Base-by-base conservation (phyloP, 1,140 invertebrate species). In the Pseudomyrmex dendroicus region DNA sequence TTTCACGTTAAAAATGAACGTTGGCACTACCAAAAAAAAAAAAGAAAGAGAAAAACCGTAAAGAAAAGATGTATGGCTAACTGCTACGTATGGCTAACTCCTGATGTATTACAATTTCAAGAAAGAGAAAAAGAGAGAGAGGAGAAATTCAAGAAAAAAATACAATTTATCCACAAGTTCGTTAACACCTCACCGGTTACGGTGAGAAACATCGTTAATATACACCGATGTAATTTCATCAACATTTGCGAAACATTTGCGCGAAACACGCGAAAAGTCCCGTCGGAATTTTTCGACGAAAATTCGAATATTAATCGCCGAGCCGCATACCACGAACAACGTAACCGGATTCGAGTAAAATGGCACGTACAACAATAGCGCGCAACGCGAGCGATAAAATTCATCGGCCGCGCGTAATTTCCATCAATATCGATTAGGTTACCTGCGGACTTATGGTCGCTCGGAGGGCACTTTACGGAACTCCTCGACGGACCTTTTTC, bases 231-330 rank as follows among this genome's bases (percentile, higher is more conserved):
- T 59, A 80, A 80, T 70, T 59, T n/a, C 22, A 12, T 70, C 5
- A 80, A 61, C 35, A 22, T 20, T 72, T 7, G 25, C 57, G 52
- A 83, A 56, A 59, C 64, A 20, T 54, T 10, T 48, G 48, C 35
- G 17, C 56, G 44, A 68, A 77, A 83, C 72, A 67, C 78, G 78
- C 56, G 76, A 50, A 80, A 80, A 72, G 59, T 73, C 54, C 54
- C 48, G 67, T 72, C 61, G 70, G 61, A 17, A 74, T 88, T 78
- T 35, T 66, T 56, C 12, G 35, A 35, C 15, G 3, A 63, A 64
- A 85, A 88, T 87, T 87, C 68, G 77, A 82, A 88, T 82, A 70
- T 88, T 68, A 76, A 82, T 80, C 62, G 73, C 25, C 46, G 68
- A 46, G 61, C 20, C 15, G 48, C 48, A 64, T 82, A 50, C 9